Percentiles rank a stretch among this genome's conserved stretches.
Evolutionary conservation across 2,797 vertebrate genomes (phyloP).

Genomic region (Brachyalestes nurse): DNA sequence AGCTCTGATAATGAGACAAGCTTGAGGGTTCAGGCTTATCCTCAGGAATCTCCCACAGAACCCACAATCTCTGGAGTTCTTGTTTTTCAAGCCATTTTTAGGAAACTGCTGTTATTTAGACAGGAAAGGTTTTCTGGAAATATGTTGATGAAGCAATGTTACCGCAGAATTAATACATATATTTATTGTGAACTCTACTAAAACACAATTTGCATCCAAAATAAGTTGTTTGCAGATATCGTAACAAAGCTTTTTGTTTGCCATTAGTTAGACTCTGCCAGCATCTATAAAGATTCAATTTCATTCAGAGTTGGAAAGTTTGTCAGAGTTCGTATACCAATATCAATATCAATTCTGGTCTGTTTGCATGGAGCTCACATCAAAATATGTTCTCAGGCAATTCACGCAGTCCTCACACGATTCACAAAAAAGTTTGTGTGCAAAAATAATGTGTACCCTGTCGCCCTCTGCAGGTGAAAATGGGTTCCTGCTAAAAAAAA

Average conservation of each 20-base stretch:
- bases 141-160: background rate
- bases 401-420: background rate
- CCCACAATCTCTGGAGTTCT: constrained; percentile 2
- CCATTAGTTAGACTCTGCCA: no score
- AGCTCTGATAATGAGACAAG: constrained; percentile 28
- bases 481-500: background rate
- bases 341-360: no score
- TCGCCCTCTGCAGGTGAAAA: constrained; percentile 35
- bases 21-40: constrained; percentile 20
- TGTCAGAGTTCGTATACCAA: no score
- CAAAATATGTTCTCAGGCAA: no score
- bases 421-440: background rate
- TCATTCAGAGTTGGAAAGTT: no score
- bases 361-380: no score
- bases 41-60: constrained; percentile 18
- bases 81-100: background rate
- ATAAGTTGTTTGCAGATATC: no score
- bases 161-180: background rate
- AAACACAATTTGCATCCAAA: no score
- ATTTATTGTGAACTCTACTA: no score
- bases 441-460: constrained; percentile 8
- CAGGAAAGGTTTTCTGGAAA: background rate
- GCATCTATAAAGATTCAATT: no score
- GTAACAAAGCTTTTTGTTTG: no score
- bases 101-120: background rate